phyloP scores from a whole-genome alignment of 2,797 vertebrate species.

The Menidia menidia region DNA sequence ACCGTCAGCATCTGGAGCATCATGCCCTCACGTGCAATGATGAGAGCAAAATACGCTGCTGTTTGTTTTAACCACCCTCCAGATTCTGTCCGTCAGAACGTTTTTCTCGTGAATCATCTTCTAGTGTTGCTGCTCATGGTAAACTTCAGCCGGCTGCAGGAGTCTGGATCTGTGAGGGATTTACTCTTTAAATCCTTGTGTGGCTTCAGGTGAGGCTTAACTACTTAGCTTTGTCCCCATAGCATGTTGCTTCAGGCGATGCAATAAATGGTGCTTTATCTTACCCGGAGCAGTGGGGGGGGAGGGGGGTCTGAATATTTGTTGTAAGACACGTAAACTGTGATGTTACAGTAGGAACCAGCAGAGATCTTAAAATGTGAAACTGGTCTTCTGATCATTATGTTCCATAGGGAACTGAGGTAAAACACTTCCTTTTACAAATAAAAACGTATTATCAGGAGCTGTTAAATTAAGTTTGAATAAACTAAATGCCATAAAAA shows the following conservation, averaged over 20 bases:
- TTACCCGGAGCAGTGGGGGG: neutral
- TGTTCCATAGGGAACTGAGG: neutral
- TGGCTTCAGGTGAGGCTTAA: constrained; percentile 43
- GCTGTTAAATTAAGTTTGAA: neutral
- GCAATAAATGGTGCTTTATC: constrained; percentile 5
- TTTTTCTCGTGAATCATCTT: neutral
- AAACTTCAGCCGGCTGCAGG: constrained; percentile 21
- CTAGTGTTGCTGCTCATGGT: neutral
- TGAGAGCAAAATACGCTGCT: too few relatives aligned
- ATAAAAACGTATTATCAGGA: neutral
- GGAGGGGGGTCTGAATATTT: neutral
- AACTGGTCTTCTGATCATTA: neutral
- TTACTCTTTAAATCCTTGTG: constrained; percentile 59
- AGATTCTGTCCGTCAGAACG: neutral
- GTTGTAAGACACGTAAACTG: neutral
- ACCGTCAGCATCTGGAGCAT: neutral
- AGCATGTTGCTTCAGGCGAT: constrained; percentile 3
- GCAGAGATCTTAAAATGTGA: neutral
- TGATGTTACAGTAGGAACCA: neutral
- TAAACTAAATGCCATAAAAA: neutral
- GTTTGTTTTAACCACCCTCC: neutral
- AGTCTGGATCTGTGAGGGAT: constrained; percentile 46
- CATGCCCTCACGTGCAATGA: neutral
- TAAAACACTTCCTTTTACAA: neutral
- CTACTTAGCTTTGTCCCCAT: constrained; percentile 31